Percentiles rank a stretch among this genome's conserved stretches.
Conservation (phyloP, 2,113 vertebrate genomes). For the Proterorhinus semilunaris region DNA sequence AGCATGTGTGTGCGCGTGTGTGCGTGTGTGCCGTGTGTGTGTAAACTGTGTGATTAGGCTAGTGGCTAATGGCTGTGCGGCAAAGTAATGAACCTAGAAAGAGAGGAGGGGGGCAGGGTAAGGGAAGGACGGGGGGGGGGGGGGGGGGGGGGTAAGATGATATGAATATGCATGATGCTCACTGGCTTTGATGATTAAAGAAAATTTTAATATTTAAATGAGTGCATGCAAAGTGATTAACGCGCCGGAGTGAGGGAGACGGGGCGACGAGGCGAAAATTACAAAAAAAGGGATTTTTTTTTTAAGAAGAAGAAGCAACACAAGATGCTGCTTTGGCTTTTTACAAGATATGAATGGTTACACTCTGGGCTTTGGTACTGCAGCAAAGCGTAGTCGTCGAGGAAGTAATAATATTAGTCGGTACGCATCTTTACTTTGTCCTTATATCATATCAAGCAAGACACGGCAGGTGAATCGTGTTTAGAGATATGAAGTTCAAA, state of each 20-base stretch:
- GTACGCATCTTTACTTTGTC: no score
- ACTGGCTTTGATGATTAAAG: conserved; percentile 99
- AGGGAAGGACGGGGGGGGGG: conserved; percentile 84
- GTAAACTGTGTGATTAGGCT: conserved; percentile 71
- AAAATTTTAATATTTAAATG: conserved; percentile 99
- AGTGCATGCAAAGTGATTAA: conserved; percentile 99
- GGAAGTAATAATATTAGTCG: background rate
- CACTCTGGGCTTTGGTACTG: conserved; percentile 12
- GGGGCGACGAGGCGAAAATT: conserved; percentile 88
- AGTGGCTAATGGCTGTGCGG: conserved; percentile 90
- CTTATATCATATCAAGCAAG: no score
- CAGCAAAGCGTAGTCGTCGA: background rate
- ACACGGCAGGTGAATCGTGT: no score
- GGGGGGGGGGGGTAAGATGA: conserved; percentile 81
- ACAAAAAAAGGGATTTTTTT: conserved; percentile 68
- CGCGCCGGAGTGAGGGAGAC: conserved; percentile 74
- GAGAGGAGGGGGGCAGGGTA: conserved; percentile 62
- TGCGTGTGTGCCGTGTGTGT: conserved; percentile 22
- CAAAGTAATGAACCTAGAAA: conserved; percentile 99
- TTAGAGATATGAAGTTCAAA: no score
- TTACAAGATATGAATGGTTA: conserved; percentile 62
- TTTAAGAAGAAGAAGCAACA: conserved; percentile 79
- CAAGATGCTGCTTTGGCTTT: conserved; percentile 59
- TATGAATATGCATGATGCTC: conserved; percentile 99
- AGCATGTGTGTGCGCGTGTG: conserved; percentile 8